These are phyloP conservation scores for Phyllotis vaccarum DNA, from an alignment of 2,797 vertebrate genomes.

Conservation along the genomic window DNA sequence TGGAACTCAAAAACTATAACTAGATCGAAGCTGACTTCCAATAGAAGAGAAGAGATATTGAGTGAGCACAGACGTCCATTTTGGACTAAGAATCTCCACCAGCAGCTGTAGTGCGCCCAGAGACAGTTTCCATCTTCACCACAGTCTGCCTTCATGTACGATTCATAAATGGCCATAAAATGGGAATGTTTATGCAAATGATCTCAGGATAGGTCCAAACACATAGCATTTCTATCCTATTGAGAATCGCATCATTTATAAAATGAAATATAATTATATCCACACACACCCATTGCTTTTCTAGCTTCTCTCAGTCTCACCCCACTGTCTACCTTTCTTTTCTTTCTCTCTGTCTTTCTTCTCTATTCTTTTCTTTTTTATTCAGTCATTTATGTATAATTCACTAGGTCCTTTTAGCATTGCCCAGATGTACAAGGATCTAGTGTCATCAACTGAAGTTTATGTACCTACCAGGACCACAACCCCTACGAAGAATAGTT, in stretches of 20 bases:
- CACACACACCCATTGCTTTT: background rate
- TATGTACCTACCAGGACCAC: background rate
- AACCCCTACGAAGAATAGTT: background rate
- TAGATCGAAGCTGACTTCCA: background rate
- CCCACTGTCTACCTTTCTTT: too few relatives aligned
- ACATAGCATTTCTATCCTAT: background rate
- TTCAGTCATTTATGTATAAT: background rate
- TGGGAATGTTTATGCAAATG: background rate
- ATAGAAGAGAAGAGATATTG: rapidly evolving
- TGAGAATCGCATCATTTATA: background rate
- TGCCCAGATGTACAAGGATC: background rate
- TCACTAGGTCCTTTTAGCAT: background rate
- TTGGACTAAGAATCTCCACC: background rate
- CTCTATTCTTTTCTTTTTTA: too few relatives aligned
- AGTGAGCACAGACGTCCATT: background rate
- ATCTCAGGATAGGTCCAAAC: background rate
- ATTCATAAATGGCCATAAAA: background rate
- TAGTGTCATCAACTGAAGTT: background rate
- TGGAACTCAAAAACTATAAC: background rate
- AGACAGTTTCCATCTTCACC: background rate
- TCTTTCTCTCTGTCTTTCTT: too few relatives aligned
- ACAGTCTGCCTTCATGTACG: background rate
- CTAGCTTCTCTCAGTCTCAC: background rate
- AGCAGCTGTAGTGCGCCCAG: rapidly evolving
- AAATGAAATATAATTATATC: background rate